These are phyloP conservation scores for Rugalucina vietnamica DNA, from an alignment of 2,888 invertebrate species.

Conservation along the genomic window DNA sequence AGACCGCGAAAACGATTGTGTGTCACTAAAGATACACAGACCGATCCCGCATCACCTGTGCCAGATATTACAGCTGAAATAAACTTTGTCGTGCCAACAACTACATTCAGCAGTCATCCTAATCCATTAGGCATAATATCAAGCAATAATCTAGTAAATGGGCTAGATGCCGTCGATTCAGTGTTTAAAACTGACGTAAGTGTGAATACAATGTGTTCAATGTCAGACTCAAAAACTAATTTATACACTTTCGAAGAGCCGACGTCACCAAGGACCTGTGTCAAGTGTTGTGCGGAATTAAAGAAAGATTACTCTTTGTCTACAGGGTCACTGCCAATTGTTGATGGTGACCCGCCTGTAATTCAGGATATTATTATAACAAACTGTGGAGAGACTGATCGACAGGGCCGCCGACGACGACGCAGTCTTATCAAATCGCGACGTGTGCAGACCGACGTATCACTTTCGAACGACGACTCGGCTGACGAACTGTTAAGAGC, in stretches of 20 bases:
- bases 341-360: constrained; percentile 60
- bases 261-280: constrained; percentile 59
- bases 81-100: constrained; percentile 47
- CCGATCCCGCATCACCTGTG: constrained; percentile 17
- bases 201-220: constrained; percentile 61
- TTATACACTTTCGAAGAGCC: constrained; percentile 36
- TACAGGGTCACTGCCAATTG: constrained; percentile 53
- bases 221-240: constrained; percentile 30
- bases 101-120: constrained; percentile 34
- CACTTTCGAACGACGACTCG: constrained; percentile 53
- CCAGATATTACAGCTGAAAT: constrained; percentile 35
- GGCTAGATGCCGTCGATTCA: constrained; percentile 17
- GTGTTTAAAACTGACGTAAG: constrained; percentile 56
- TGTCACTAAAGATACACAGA: constrained; percentile 51
- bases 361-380: constrained; percentile 68
- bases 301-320: constrained; percentile 58
- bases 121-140: constrained; percentile 19
- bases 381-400: constrained; percentile 49
- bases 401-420: constrained; percentile 54
- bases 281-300: constrained; percentile 65
- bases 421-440: constrained; percentile 64
- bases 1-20: constrained; percentile 45
- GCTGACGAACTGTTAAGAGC: constrained; percentile 29
- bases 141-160: constrained; percentile 18
- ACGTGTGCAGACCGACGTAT: constrained; percentile 65